Percentiles rank a stretch among this genome's conserved stretches.
These are phyloP conservation scores for Calephelis virginiensis DNA, from an alignment of 1,140 invertebrate species.

Conservation along the genomic window DNA sequence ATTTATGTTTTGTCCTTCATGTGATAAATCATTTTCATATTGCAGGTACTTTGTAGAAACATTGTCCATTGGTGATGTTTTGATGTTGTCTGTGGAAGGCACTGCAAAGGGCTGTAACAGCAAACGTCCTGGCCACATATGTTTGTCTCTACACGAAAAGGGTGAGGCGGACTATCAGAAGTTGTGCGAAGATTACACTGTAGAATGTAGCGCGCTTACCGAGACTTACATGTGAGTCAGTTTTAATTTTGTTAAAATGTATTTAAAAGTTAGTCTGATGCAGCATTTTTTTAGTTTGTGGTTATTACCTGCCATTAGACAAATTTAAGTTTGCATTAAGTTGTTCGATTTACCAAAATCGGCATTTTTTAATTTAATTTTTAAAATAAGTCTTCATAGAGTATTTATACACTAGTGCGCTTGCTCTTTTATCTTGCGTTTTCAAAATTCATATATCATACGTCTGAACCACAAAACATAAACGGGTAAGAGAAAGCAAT, in stretches of 20 bases:
- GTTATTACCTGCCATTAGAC: too few relatives aligned
- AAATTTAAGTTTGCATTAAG: too few relatives aligned
- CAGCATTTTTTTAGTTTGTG: too few relatives aligned
- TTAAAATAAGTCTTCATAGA: too few relatives aligned
- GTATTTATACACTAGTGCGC: too few relatives aligned
- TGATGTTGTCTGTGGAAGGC: constrained; percentile 43
- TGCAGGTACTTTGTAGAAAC: constrained; percentile 45
- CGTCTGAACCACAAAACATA: too few relatives aligned
- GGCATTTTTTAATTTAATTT: too few relatives aligned
- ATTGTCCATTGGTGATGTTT: constrained; percentile 34
- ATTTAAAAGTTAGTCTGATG: too few relatives aligned
- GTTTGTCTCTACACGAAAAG: constrained; percentile 38
- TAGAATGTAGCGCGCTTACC: constrained; percentile 31
- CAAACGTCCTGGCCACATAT: constrained; percentile 34
- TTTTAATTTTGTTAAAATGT: constrained; percentile 5
- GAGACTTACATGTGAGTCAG: constrained; percentile 34
- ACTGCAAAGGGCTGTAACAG: constrained; percentile 26
- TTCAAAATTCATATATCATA: too few relatives aligned
- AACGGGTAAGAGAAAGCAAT: too few relatives aligned
- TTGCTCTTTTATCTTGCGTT: too few relatives aligned
- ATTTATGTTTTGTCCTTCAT: neutral
- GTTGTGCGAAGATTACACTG: constrained; percentile 39
- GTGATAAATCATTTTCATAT: neutral
- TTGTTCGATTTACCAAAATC: too few relatives aligned
- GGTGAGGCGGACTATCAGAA: constrained; percentile 32